Percentiles rank a stretch among this genome's conserved stretches.
Conservation (phyloP, 2,113 vertebrate species). For the Chaenocephalus aceratus region DNA sequence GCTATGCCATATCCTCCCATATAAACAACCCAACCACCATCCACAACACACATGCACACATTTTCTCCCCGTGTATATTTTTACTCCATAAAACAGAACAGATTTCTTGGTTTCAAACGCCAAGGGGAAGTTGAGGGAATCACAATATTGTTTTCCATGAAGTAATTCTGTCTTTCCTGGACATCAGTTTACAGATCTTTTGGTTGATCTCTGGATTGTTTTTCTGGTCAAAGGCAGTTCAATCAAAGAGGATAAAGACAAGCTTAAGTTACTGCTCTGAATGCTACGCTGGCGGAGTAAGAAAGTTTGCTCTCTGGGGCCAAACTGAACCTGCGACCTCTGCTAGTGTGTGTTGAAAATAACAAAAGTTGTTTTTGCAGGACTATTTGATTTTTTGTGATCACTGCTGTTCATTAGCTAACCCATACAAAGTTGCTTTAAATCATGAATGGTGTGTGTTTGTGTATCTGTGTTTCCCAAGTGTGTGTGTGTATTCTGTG, state of each 20-base stretch:
- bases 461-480: conserved; percentile 3
- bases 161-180: conserved; percentile 53
- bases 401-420: conserved; percentile 17
- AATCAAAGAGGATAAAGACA: conserved; percentile 41
- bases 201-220: conserved; percentile 66
- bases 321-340: conserved; percentile 52
- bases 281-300: conserved; percentile 43
- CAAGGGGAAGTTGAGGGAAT: conserved; percentile 61
- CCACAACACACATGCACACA: conserved; percentile 59
- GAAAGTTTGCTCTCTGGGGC: conserved; percentile 31
- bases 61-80: conserved; percentile 72
- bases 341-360: not conserved
- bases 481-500: conserved; percentile 23
- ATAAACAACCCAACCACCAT: conserved; percentile 74
- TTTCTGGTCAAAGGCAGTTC: conserved; percentile 68
- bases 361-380: conserved; percentile 3
- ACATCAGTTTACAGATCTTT: conserved; percentile 64
- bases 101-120: conserved; percentile 54
- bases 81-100: conserved; percentile 55
- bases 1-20: conserved; percentile 76
- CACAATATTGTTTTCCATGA: conserved; percentile 69
- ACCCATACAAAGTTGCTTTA: conserved; percentile 24
- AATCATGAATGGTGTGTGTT: conserved; percentile 38
- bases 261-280: conserved; percentile 64
- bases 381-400: not conserved